A percentile compares a stretch with the other conserved stretches of the same genome.
These are phyloP conservation scores for Notospermus geniculatus DNA, from an alignment of 1,140 invertebrate genomes.

Conservation along the genomic window DNA sequence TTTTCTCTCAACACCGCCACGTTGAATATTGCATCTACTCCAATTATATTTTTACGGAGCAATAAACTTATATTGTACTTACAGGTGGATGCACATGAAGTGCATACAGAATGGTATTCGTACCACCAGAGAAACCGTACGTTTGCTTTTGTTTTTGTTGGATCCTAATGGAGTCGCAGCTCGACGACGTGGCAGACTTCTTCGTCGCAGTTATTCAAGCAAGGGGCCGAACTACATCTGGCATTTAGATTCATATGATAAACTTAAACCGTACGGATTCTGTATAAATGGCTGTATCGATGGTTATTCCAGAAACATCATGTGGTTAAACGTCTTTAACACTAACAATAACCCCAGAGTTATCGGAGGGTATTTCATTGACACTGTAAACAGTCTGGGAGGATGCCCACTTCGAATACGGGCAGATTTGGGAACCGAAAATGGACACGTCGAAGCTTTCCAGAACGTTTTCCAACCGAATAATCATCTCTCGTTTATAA, in stretches of 20 bases:
- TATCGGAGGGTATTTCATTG: conserved; percentile 31
- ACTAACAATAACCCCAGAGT: conserved; percentile 39
- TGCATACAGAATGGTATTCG: too few relatives aligned
- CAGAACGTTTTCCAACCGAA: conserved; percentile 21
- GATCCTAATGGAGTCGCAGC: conserved; percentile 20
- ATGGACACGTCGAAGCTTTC: conserved; percentile 17
- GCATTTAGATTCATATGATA: conserved; percentile 48
- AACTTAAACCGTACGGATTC: conserved; percentile 45
- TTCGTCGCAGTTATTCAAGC: conserved; percentile 24
- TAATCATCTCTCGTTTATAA: conserved; percentile 24
- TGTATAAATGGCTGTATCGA: conserved; percentile 43
- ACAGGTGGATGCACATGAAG: too few relatives aligned
- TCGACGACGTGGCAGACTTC: conserved; percentile 14
- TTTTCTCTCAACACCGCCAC: too few relatives aligned
- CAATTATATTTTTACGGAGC: too few relatives aligned
- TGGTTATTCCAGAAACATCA: conserved; percentile 39
- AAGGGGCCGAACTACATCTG: conserved; percentile 40
- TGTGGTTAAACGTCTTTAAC: conserved; percentile 37
- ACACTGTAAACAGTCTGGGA: conserved; percentile 21
- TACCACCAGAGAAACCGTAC: neutral
- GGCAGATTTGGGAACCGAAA: conserved; percentile 31
- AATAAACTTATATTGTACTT: too few relatives aligned
- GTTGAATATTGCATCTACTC: too few relatives aligned
- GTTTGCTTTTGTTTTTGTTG: conserved; percentile 16
- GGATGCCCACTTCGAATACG: conserved; percentile 22